A percentile compares a stretch with the other conserved stretches of the same genome.
Conservation (phyloP, 2,113 vertebrate species). For the Grallaria varia region DNA sequence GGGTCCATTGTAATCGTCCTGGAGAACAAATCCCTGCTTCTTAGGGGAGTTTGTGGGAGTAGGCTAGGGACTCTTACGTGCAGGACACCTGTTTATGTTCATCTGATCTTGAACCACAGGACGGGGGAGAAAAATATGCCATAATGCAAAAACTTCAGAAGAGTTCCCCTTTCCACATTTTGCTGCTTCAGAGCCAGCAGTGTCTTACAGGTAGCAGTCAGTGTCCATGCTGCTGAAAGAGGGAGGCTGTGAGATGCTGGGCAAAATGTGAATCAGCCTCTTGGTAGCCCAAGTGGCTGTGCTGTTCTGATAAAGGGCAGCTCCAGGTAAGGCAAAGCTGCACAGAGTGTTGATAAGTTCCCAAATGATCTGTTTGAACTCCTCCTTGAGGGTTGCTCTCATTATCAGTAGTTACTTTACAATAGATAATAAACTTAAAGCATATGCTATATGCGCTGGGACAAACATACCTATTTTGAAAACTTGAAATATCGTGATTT, state of each 20-base stretch:
- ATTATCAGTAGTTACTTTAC: background rate
- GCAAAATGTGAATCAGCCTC: background rate
- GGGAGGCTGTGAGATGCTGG: background rate
- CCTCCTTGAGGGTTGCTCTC: background rate
- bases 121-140: background rate
- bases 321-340: background rate
- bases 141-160: background rate
- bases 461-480: background rate
- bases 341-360: background rate
- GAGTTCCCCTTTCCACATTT: background rate
- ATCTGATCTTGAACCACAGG: background rate
- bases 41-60: background rate
- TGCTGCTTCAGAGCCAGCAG: background rate
- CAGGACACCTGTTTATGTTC: accelerated
- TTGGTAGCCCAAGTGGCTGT: accelerated
- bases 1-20: accelerated
- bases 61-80: background rate
- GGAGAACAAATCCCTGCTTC: background rate
- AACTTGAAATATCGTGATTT: background rate
- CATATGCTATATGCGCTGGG: background rate
- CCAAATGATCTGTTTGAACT: background rate
- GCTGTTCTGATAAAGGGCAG: background rate
- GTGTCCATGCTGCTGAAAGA: background rate
- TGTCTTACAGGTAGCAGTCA: background rate
- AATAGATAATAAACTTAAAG: background rate